Percentiles rank a stretch among this genome's conserved stretches.
Conservation (phyloP, 2,113 vertebrate genomes). For the Notarius lentiginosus region DNA sequence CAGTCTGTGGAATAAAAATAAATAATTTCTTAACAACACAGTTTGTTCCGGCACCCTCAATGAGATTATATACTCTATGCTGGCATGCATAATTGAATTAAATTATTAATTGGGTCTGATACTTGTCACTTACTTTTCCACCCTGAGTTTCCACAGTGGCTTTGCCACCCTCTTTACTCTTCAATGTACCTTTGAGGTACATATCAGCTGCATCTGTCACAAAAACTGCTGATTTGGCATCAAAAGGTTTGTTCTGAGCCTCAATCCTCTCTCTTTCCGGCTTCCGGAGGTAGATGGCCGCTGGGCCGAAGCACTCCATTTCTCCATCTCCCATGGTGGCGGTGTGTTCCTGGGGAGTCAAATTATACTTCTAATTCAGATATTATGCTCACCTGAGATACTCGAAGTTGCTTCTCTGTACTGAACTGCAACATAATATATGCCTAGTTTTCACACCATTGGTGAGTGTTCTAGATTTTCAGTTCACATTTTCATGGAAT, state of each 20-base stretch:
- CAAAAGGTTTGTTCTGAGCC: conserved; percentile 80
- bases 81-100: neutral
- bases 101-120: neutral
- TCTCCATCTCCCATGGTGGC: conserved; percentile 78
- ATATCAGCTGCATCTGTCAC: conserved; percentile 73
- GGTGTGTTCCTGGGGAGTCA: conserved; percentile 45
- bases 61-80: neutral
- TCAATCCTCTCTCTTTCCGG: conserved; percentile 82
- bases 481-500: neutral
- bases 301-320: conserved; percentile 81
- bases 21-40: too few relatives aligned
- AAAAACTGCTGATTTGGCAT: conserved; percentile 76
- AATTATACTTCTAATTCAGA: conserved; percentile 17
- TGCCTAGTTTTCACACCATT: neutral
- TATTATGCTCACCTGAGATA: neutral
- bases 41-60: too few relatives aligned
- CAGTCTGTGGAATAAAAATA: conserved; percentile 14
- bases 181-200: conserved; percentile 76
- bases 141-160: conserved; percentile 72
- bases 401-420: neutral
- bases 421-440: neutral
- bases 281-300: conserved; percentile 81
- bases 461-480: neutral
- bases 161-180: conserved; percentile 79
- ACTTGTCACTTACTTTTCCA: conserved; percentile 68